Evolutionary conservation across 2,797 vertebrate genomes (phyloP), one percentile per base, ranked within the genome.

Genomic region (Margarornis squamiger): DNA sequence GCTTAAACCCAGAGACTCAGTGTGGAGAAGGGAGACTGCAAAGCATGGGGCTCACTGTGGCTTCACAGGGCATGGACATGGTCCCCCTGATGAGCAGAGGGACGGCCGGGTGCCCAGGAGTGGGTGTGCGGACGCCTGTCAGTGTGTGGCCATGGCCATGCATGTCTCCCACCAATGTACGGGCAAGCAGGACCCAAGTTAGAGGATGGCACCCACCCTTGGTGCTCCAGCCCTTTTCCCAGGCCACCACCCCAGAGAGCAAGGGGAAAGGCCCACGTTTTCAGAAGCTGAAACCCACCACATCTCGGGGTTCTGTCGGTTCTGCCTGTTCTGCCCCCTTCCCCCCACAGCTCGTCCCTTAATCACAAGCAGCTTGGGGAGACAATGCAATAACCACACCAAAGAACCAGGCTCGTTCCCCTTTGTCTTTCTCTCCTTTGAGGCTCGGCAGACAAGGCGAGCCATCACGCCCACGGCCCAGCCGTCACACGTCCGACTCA

Each of bases 361-460:
- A 93, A 94, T 93, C 80, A 73, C 71, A 87, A 95, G 83, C 96
- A 96, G 93, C 88, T 88, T 90, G 89, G 78, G 61, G 68, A 92
- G 78, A 95, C 93, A 95, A 95, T 93, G 90, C 72, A 95, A 41
- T n/a, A 91, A 91, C 91, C 61, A 2, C 88, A 95, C 93, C 88
- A 90, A 93, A 92, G 86, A 52, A 41, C 45, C 97, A 98, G 98
- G 97, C 98, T 97, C 5, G 52, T 77, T 94, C 63, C 71, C 48
- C 70, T 91, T 93, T 94, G 86, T 95, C 86, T 94, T 24, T 16
- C 3, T 2, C 52, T 77, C 54, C 86, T 90, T 52, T 65, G 77
- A 86, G 93, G 76, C 66, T 73, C 36, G 1, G 87, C 67, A 20
- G 52, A 41, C 1, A 4, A 75, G 81, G 51, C 13, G 1, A 80